Percentiles rank a stretch among this genome's conserved stretches.
These are phyloP conservation scores for Ophonus ardosiacus DNA, from an alignment of 2,888 invertebrate genomes.

Conservation along the genomic window DNA sequence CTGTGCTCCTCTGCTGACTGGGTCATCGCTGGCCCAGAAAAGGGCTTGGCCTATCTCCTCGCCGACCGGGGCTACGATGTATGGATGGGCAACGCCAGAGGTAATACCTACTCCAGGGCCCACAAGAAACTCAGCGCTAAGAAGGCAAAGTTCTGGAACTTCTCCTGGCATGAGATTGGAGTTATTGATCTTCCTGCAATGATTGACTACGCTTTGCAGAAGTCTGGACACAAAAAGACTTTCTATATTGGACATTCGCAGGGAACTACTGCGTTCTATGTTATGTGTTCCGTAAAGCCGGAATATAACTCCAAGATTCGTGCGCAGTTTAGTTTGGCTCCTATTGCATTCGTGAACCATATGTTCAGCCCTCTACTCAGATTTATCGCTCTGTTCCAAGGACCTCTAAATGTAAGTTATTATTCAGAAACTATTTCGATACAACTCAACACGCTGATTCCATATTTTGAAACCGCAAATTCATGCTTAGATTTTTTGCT, in stretches of 20 bases:
- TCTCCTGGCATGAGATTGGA: conserved; percentile 91
- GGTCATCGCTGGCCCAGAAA: conserved; percentile 76
- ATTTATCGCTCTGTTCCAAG: conserved; percentile 68
- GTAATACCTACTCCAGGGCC: conserved; percentile 75
- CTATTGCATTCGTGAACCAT: conserved; percentile 82
- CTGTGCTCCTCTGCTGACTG: conserved; percentile 76
- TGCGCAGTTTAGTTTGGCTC: conserved; percentile 83
- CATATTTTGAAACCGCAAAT: background rate
- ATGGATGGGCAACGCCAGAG: conserved; percentile 60
- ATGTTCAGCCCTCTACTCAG: conserved; percentile 73
- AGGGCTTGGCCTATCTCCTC: conserved; percentile 71
- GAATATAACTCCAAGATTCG: conserved; percentile 83
- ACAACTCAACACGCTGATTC: too few species aligned
- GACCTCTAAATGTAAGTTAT: conserved; percentile 66
- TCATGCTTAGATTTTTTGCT: background rate
- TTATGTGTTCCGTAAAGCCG: conserved; percentile 81
- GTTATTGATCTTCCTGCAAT: conserved; percentile 87
- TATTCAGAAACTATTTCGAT: background rate
- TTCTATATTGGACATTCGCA: conserved; percentile 91
- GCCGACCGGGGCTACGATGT: conserved; percentile 55
- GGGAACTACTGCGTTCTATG: conserved; percentile 85
- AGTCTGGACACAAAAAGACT: conserved; percentile 79
- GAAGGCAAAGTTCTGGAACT: conserved; percentile 71
- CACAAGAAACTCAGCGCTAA: conserved; percentile 73
- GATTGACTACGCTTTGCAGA: conserved; percentile 83